Conservation (phyloP, 2,888 invertebrate genomes). For the Nephrotoma appendiculata region DNA sequence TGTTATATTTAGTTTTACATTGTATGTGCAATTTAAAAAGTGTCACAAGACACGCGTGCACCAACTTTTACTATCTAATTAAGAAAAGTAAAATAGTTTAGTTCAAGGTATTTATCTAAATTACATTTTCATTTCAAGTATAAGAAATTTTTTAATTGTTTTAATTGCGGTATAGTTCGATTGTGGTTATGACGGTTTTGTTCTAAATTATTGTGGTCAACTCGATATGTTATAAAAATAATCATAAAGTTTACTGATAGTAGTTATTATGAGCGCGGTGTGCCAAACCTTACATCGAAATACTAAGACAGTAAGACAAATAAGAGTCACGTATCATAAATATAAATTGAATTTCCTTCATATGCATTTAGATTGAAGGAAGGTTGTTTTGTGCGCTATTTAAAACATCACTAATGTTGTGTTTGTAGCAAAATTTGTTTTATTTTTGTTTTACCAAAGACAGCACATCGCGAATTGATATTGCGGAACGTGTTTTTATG, state of each 20-base stretch:
- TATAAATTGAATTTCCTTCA: neutral
- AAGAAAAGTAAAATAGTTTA: neutral
- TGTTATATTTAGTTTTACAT: neutral
- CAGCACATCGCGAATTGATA: neutral
- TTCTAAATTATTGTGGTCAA: neutral
- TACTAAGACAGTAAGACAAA: neutral
- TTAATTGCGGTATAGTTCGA: neutral
- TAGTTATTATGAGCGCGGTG: neutral
- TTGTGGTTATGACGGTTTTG: neutral
- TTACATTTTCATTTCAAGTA: neutral
- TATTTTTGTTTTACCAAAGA: neutral
- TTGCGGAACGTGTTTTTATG: neutral
- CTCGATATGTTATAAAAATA: neutral
- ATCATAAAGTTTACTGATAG: neutral
- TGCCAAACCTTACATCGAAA: too few species aligned
- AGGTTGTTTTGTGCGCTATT: neutral
- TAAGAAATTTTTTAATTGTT: neutral
- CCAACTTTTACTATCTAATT: neutral
- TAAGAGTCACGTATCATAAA: neutral
- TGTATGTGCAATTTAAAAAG: neutral
- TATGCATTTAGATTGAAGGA: neutral
- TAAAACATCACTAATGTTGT: neutral
- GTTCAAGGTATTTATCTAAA: neutral
- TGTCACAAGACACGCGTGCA: neutral
- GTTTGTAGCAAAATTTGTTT: neutral